These are phyloP conservation scores for Kryptolebias marmoratus DNA, from an alignment of 2,113 vertebrate species.

Conservation along the genomic window DNA sequence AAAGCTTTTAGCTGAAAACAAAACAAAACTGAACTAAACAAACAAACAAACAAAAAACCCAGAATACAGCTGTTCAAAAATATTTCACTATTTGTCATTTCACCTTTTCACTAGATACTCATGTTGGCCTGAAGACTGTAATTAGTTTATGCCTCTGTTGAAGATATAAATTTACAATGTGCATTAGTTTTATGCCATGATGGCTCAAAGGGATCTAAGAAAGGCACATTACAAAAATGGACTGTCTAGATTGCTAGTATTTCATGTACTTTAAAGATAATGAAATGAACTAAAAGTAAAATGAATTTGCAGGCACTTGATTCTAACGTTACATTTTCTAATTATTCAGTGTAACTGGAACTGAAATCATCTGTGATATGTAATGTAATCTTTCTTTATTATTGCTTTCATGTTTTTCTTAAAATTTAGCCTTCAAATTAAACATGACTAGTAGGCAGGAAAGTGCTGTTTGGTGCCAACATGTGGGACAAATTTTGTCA, in stretches of 20 bases:
- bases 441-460: not conserved
- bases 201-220: slow-evolving; percentile 19
- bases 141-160: slow-evolving; percentile 29
- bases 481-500: no score
- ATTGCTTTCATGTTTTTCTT: not conserved
- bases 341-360: not conserved
- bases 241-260: not conserved
- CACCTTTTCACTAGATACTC: slow-evolving; percentile 18
- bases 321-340: not conserved
- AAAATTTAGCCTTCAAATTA: not conserved
- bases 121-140: slow-evolving; percentile 20
- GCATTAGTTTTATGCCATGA: slow-evolving; percentile 25
- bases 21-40: no score
- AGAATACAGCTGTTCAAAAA: not conserved
- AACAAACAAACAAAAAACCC: not conserved
- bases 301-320: not conserved
- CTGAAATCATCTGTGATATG: not conserved
- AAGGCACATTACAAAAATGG: not conserved
- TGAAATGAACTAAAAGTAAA: not conserved
- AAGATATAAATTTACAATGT: slow-evolving; percentile 31
- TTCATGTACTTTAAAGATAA: slow-evolving; percentile 10
- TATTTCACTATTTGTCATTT: slow-evolving; percentile 25
- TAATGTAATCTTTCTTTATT: not conserved
- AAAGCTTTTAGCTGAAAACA: not conserved
- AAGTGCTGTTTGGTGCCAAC: not conserved